A percentile compares a stretch with the other conserved stretches of the same genome.
These are phyloP conservation scores for Balanococcus diminutus DNA, from an alignment of 2,888 invertebrate genomes.

Conservation along the genomic window DNA sequence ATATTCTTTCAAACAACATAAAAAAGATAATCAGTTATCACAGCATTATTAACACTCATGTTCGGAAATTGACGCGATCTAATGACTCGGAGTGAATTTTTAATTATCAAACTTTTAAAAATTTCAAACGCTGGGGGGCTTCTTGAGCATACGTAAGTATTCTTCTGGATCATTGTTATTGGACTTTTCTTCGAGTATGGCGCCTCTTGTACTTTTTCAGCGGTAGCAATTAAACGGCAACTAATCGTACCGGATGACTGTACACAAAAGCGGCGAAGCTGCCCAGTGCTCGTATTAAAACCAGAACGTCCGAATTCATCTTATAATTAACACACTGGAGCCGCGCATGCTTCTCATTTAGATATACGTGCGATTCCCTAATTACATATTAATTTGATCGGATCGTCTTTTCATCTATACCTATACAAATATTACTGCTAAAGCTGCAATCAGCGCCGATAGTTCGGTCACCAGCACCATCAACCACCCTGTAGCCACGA, in stretches of 20 bases:
- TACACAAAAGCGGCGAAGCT: neutral
- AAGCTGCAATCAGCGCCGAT: no score
- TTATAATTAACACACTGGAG: neutral
- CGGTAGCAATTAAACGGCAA: neutral
- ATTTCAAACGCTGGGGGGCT: neutral
- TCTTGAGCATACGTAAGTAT: neutral
- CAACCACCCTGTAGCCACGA: no score
- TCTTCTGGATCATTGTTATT: neutral
- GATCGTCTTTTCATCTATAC: no score
- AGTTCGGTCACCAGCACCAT: neutral
- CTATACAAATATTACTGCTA: no score
- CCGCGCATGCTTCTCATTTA: no score
- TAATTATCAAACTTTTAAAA: neutral
- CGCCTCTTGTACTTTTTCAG: neutral
- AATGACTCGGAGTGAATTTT: neutral
- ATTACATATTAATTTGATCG: constrained; percentile 5
- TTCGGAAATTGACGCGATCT: neutral
- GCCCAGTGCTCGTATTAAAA: neutral
- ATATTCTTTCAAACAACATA: no score
- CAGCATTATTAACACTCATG: no score
- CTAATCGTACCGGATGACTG: constrained; percentile 20
- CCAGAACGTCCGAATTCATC: neutral
- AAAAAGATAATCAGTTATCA: no score
- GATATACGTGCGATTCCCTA: neutral
- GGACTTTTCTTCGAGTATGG: neutral